Evolutionary conservation across 2,113 vertebrate genomes (phyloP), one percentile per base, ranked within the genome.

Genomic region (Gymnobelideus leadbeateri): DNA sequence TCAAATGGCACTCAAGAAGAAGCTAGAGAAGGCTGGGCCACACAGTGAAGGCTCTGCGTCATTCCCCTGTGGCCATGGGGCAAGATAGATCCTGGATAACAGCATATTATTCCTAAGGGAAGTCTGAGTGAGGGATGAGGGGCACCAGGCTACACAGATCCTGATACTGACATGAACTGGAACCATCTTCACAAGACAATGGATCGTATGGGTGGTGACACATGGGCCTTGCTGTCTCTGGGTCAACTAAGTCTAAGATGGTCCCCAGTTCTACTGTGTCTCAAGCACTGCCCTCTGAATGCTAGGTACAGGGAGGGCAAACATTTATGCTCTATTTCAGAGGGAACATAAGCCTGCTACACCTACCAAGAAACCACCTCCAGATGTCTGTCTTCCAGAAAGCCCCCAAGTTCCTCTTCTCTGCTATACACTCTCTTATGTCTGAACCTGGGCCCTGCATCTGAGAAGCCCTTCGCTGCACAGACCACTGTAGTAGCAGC

Each of bases 361-460:
- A 37, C 9, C 93, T 37, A 91, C 96, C 54, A 89, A 97, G 89
- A 94, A 53, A 95, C 55, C 90, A 68, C 92, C 94, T 89, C 9
- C 0, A 0, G 47, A 89, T 49, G 68, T 55, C 49, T 92, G 53
- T 1, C 52, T 16, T 23, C 0, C 0, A 52, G 89, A 93, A 47
- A 12, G 0, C 1, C 90, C 51, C 0, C 43, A 90, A 0, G 0
- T 90, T n/a, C 0, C 92, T 93, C 51, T 0, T 14, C 89, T 16
- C 68, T 68, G 91, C 26, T 16, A 21, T 3, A n/a, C 0, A 12
- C 14, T 1, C 12, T 68, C 61, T n/a, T 6, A 37, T 19, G 14
- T 31, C 57, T 12, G 57, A 7, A 31, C 28, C 2, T 31, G 11
- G 57, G 57, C 57, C 28, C 31, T 68, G 8, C 54, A 26, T 0